A percentile compares a stretch with the other conserved stretches of the same genome.
phyloP scores from a whole-genome alignment of 2,888 invertebrate species.

The Pilophorus perplexus region DNA sequence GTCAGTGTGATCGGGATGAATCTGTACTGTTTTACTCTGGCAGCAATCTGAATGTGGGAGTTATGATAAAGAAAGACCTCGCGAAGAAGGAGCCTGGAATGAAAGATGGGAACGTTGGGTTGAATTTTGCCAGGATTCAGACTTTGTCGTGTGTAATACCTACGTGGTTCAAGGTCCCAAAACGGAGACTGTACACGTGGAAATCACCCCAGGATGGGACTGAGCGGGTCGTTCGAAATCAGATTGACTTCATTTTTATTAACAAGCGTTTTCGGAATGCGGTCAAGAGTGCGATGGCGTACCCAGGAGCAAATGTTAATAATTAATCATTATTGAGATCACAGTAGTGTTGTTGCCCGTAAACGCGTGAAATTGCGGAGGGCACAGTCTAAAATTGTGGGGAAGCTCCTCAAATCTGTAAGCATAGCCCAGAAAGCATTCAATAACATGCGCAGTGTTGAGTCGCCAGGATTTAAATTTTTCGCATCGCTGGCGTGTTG shows the following conservation, averaged over 20 bases:
- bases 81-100: not conserved
- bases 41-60: conserved; percentile 8
- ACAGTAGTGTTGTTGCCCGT: not conserved
- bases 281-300: not conserved
- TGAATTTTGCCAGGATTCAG: conserved; percentile 5
- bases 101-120: not conserved
- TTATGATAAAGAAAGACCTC: conserved; percentile 13
- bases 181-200: conserved; percentile 3
- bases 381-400: conserved; percentile 3
- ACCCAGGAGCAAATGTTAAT: not conserved
- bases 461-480: no score
- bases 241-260: not conserved
- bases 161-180: not conserved
- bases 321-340: no score
- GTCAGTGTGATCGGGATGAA: conserved; percentile 1
- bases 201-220: not conserved
- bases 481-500: no score
- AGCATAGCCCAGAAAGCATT: not conserved
- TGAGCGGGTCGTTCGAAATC: not conserved
- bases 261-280: conserved; percentile 4
- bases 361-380: not conserved
- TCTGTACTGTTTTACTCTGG: conserved; percentile 12
- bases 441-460: not conserved
- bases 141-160: not conserved
- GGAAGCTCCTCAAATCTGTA: conserved; percentile 4